Evolutionary conservation across 2,797 vertebrate genomes (phyloP), one percentile per base, ranked within the genome.

Genomic region (Anabacerthia variegaticeps): DNA sequence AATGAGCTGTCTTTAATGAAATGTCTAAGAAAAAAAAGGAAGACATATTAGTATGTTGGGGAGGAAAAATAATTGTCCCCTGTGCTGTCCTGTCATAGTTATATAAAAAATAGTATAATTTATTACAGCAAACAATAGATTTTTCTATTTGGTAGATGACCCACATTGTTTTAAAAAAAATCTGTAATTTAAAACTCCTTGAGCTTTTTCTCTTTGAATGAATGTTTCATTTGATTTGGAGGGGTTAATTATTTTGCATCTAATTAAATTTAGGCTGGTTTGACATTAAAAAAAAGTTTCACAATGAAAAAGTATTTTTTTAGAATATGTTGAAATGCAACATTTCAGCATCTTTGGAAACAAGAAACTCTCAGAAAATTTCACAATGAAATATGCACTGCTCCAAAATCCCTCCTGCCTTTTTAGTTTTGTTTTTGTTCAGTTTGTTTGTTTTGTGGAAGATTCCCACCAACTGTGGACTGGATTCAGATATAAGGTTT

Each of bases 261-360:
- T 75, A 81, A 92, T 95, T 88, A 81, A 90, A 73, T 85, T 84
- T 81, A 90, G 66, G 11, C 54, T 88, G 51, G 55, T 81, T 88
- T 78, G 69, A 88, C 68, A 83, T 82, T 9, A 27, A 79, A 87
- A 88, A 88, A 67, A 92, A 7, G 59, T 80, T 92, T 88, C 93
- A 90, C 83, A 95, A 92, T 94, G 48, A 90, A 90, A 79, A 81
- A 66, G 6, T 15, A 3, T 28, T 69, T 86, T 88, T 92, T 88
- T 88, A 88, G 73, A 82, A 69, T 94, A 93, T 95, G 93, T 92
- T 86, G 94, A 95, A 97, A 97, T 94, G 36, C 58, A 92, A 30
- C 63, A 79, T 93, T 95, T 93, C 92, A 92, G 92, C 88, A 66
- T 92, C 69, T 84, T 90, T 82, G 80, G 80, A 93, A 95, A 84